These are phyloP conservation scores for Thysanoteuthis rhombus DNA, from an alignment of 2,888 invertebrate genomes.

Conservation along the genomic window DNA sequence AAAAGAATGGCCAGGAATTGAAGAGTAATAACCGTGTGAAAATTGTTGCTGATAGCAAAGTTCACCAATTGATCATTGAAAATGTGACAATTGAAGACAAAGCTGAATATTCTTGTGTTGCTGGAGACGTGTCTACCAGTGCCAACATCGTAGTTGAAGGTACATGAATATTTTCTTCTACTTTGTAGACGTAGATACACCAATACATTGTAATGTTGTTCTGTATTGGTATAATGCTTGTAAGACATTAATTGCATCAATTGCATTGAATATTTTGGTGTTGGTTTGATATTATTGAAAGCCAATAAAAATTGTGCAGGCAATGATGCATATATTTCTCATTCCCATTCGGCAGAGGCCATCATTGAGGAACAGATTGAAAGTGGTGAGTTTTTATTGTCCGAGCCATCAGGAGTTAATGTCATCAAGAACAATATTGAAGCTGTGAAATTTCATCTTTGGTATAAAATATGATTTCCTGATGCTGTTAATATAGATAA, in stretches of 20 bases:
- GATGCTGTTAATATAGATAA: not conserved
- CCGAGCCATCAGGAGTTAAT: not conserved
- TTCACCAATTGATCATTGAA: constrained; percentile 53
- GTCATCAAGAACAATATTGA: not conserved
- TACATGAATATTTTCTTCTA: not conserved
- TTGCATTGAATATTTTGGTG: not conserved
- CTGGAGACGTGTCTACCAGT: constrained; percentile 43
- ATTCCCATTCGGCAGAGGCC: not conserved
- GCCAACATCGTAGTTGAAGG: constrained; percentile 43
- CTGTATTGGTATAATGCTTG: not conserved
- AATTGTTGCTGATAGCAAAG: constrained; percentile 79
- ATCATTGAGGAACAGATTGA: not conserved
- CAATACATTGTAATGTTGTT: not conserved
- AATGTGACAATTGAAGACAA: constrained; percentile 50
- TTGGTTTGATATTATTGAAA: not conserved
- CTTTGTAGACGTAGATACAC: not conserved
- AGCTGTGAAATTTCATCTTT: no score
- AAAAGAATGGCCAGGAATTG: constrained; percentile 79
- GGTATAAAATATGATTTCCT: no score
- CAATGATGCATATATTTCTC: not conserved
- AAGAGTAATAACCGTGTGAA: constrained; percentile 84
- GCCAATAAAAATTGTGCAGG: not conserved
- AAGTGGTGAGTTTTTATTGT: not conserved
- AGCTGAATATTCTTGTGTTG: constrained; percentile 54
- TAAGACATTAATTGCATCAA: not conserved